Conservation (phyloP, 2,113 vertebrate genomes). For the Strix uralensis region DNA sequence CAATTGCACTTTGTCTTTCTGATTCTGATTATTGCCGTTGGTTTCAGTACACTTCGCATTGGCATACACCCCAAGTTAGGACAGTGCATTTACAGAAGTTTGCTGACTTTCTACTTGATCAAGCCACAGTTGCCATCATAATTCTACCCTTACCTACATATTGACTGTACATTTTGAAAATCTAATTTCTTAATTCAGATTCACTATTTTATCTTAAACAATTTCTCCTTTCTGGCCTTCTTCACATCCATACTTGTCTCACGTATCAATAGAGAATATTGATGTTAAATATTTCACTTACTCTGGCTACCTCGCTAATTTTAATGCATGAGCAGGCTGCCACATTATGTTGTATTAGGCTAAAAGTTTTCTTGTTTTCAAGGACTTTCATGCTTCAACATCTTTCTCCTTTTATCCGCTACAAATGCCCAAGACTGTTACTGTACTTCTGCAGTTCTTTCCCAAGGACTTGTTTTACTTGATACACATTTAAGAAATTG, state of each 20-base stretch:
- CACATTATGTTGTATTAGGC: not conserved
- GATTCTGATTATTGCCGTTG: not conserved
- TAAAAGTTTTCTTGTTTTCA: not conserved
- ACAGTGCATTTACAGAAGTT: not conserved
- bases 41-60: not conserved
- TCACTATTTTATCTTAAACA: not conserved
- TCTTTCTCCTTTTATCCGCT: not conserved
- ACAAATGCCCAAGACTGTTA: not conserved
- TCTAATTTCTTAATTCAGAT: not conserved
- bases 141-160: not conserved
- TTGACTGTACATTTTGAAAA: not conserved
- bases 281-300: not conserved
- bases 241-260: not conserved
- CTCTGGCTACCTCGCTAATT: not conserved
- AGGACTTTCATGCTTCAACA: not conserved
- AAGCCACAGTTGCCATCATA: not conserved
- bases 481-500: not conserved
- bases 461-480: not conserved
- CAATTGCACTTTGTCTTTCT: not conserved
- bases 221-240: not conserved
- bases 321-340: not conserved
- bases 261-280: not conserved
- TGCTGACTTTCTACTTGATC: not conserved
- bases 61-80: not conserved
- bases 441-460: not conserved